Conservation (phyloP, 1,140 invertebrate genomes). For the Drosophila santomea region DNA sequence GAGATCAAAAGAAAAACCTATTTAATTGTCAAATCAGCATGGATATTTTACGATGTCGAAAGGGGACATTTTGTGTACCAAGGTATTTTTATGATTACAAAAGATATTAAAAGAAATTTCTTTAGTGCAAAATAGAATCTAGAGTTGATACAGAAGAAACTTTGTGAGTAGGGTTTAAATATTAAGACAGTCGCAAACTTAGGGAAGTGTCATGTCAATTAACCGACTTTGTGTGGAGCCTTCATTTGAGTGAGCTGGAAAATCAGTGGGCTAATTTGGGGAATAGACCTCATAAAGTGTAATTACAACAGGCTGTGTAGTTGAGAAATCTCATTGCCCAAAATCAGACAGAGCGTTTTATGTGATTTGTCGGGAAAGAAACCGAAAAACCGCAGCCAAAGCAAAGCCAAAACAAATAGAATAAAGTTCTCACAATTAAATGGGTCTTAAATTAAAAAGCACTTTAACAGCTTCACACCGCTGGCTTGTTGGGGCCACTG, state of each 20-base stretch:
- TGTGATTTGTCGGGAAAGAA: conserved; percentile 49
- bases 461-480: conserved; percentile 80
- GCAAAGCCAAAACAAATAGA: conserved; percentile 62
- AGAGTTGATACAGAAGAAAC: background rate
- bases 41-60: conserved; percentile 12
- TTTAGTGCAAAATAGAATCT: too few relatives aligned
- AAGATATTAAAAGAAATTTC: background rate
- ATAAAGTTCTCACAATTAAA: conserved; percentile 83
- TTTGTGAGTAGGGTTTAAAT: background rate
- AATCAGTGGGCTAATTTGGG: conserved; percentile 51
- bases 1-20: conserved; percentile 4
- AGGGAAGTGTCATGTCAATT: conserved; percentile 22
- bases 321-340: conserved; percentile 27
- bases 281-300: conserved; percentile 66
- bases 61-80: background rate
- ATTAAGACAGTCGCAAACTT: background rate
- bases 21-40: conserved; percentile 25
- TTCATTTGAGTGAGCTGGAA: conserved; percentile 2
- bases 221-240: conserved; percentile 3
- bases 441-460: conserved; percentile 81
- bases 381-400: conserved; percentile 1
- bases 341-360: conserved; percentile 51
- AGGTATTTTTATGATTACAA: background rate
- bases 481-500: conserved; percentile 10
- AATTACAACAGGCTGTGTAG: conserved; percentile 60